Evolutionary conservation across 2,797 vertebrate species (phyloP).

Genomic region (Anisognathus igniventris): DNA sequence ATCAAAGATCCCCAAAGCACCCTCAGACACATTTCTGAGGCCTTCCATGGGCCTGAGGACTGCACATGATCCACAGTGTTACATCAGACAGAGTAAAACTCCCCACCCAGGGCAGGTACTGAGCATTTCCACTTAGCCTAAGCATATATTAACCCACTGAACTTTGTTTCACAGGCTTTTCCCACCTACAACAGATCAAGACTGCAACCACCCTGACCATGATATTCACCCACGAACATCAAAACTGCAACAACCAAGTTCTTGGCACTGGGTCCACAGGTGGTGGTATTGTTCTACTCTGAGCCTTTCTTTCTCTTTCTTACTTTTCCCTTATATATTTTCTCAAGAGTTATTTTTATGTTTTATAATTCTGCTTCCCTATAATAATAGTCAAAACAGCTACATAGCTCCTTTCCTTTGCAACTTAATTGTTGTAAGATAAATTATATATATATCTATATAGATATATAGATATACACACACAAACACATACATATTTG

Average conservation of each 20-base stretch:
- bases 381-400: not conserved
- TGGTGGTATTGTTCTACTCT: not conserved
- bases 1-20: not conserved
- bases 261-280: accelerated
- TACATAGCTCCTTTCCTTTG: not conserved
- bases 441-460: not conserved
- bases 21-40: not conserved
- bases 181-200: not conserved
- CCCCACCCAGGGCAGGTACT: not conserved
- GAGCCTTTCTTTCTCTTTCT: not conserved
- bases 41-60: not conserved
- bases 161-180: not conserved
- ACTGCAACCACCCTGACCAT: no score
- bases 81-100: not conserved
- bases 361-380: not conserved
- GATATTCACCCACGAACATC: not conserved
- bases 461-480: not conserved
- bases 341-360: not conserved
- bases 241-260: not conserved
- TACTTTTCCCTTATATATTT: not conserved
- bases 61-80: no score
- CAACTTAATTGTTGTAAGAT: not conserved
- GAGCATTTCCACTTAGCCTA: not conserved
- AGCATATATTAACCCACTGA: not conserved
- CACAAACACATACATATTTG: not conserved